These are phyloP conservation scores for Ammodytes marinus DNA, from an alignment of 2,113 vertebrate genomes.

Conservation along the genomic window DNA sequence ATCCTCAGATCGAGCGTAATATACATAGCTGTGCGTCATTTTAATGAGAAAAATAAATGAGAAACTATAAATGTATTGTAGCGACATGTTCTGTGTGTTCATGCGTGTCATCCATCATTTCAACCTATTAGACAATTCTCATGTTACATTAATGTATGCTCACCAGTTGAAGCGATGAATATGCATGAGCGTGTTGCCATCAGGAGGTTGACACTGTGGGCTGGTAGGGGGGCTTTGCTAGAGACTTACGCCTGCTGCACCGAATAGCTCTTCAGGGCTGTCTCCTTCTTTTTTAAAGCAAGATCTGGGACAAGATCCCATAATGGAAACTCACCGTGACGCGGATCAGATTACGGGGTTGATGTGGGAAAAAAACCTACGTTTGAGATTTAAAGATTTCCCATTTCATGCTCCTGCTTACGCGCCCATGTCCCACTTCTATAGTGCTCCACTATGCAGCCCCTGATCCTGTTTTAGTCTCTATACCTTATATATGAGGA, in stretches of 20 bases:
- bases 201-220: constrained; percentile 44
- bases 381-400: constrained; percentile 75
- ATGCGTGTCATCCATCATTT: constrained; percentile 59
- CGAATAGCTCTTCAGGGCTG: constrained; percentile 54
- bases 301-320: constrained; percentile 72
- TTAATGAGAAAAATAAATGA: constrained; percentile 36
- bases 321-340: constrained; percentile 74
- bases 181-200: constrained; percentile 58
- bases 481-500: constrained; percentile 46
- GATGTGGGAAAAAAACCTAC: constrained; percentile 73
- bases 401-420: constrained; percentile 71
- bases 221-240: constrained; percentile 54
- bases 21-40: constrained; percentile 12
- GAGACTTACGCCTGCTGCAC: constrained; percentile 48
- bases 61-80: constrained; percentile 45
- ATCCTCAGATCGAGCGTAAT: constrained; percentile 16
- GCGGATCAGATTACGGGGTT: constrained; percentile 77
- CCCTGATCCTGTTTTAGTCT: constrained; percentile 60
- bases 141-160: constrained; percentile 33
- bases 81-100: constrained; percentile 38
- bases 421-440: constrained; percentile 56
- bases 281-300: constrained; percentile 51
- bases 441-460: constrained; percentile 26
- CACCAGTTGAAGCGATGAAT: constrained; percentile 63
- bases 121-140: constrained; percentile 42